These are phyloP conservation scores for Myopa tessellatipennis DNA, from an alignment of 2,888 invertebrate genomes.

Conservation along the genomic window DNA sequence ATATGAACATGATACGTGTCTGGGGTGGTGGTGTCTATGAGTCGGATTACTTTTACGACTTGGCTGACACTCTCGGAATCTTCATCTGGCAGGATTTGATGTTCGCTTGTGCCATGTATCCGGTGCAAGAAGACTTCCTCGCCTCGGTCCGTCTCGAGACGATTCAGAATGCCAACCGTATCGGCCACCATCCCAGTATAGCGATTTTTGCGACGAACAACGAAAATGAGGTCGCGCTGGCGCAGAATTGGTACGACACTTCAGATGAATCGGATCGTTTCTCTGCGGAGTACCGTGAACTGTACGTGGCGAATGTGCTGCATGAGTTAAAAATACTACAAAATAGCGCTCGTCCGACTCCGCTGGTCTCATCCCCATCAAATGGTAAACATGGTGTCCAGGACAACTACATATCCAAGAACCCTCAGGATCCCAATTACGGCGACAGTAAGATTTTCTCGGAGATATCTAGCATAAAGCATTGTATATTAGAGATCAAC, in stretches of 20 bases:
- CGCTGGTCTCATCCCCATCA: constrained; percentile 89
- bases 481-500: neutral
- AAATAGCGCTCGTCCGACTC: constrained; percentile 62
- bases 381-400: constrained; percentile 79
- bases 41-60: constrained; percentile 86
- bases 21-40: constrained; percentile 99
- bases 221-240: constrained; percentile 92
- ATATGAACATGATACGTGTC: constrained; percentile 95
- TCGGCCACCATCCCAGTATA: constrained; percentile 89
- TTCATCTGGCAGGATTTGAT: constrained; percentile 98
- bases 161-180: constrained; percentile 80
- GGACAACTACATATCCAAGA: constrained; percentile 80
- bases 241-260: constrained; percentile 82
- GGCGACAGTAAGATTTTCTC: constrained; percentile 79
- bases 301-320: constrained; percentile 84
- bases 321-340: constrained; percentile 70
- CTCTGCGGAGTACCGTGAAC: constrained; percentile 80
- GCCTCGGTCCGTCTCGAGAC: constrained; percentile 80
- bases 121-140: constrained; percentile 78
- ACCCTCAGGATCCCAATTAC: constrained; percentile 83
- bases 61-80: constrained; percentile 89
- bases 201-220: constrained; percentile 96
- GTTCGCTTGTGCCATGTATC: constrained; percentile 97
- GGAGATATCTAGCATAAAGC: neutral
- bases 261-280: constrained; percentile 70